Evolutionary conservation across 2,113 vertebrate genomes (phyloP).

Genomic region (Pluvianellus socialis): DNA sequence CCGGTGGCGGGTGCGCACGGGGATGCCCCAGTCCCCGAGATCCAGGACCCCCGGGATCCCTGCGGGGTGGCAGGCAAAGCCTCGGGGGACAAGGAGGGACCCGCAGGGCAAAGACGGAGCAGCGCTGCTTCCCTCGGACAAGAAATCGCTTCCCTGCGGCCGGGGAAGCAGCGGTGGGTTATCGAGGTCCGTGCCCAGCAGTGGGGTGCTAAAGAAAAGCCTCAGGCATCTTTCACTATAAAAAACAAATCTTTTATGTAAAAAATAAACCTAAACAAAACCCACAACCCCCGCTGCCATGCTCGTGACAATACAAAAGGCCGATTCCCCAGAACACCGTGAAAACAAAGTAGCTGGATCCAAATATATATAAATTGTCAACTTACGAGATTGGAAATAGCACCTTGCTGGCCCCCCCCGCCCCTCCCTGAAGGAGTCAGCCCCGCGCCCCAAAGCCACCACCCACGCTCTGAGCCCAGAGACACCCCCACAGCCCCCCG

Average conservation of each 20-base stretch:
- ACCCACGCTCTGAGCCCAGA: not conserved
- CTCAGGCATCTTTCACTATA: slow-evolving; percentile 34
- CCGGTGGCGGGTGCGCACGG: not conserved
- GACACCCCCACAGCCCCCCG: not conserved
- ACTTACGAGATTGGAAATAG: slow-evolving; percentile 32
- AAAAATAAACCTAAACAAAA: slow-evolving; percentile 69
- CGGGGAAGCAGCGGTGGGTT: not conserved
- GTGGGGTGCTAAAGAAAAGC: not conserved
- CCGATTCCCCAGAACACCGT: slow-evolving; percentile 11
- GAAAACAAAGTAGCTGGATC: slow-evolving; percentile 46
- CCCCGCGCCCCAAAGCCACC: not conserved
- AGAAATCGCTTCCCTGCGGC: not conserved
- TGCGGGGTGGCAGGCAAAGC: too few species aligned
- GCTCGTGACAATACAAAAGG: slow-evolving; percentile 59
- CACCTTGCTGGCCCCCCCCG: slow-evolving; percentile 34
- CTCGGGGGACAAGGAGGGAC: not conserved
- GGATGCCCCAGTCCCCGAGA: not conserved
- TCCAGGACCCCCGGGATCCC: not conserved
- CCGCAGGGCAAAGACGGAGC: accelerated
- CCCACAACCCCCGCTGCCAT: slow-evolving; percentile 49
- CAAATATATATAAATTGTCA: slow-evolving; percentile 56
- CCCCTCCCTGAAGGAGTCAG: not conserved
- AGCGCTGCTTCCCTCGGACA: not conserved
- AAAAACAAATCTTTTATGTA: slow-evolving; percentile 67
- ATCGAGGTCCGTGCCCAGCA: accelerated